Percentiles rank a stretch among this genome's conserved stretches.
Conservation (phyloP, 2,113 vertebrate genomes). For the Labeo catla region DNA sequence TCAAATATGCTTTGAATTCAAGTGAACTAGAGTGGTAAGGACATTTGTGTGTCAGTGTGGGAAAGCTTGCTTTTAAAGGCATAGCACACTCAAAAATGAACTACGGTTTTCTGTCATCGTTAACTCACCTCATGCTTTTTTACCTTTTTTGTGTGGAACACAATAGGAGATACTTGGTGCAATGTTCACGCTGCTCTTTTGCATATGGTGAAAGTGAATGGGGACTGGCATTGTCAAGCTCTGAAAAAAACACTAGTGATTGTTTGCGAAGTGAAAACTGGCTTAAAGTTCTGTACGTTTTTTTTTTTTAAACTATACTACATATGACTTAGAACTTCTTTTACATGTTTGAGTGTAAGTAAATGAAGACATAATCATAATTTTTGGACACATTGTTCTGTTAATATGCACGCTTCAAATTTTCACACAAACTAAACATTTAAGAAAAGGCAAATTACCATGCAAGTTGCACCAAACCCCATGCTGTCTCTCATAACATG, state of each 20-base stretch:
- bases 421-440: background rate
- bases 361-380: background rate
- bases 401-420: background rate
- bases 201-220: background rate
- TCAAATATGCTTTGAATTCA: slow-evolving; percentile 9
- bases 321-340: background rate
- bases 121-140: background rate
- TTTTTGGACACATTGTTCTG: background rate
- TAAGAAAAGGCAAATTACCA: background rate
- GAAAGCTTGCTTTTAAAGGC: background rate
- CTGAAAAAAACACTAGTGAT: background rate
- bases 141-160: background rate
- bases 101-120: no score
- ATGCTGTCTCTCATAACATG: background rate
- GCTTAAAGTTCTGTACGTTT: background rate
- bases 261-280: no score
- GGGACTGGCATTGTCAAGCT: background rate
- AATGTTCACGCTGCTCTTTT: background rate
- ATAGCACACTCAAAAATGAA: background rate
- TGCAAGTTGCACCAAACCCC: background rate
- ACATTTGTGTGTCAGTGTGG: no score
- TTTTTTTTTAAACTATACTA: background rate
- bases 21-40: background rate
- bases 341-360: background rate
- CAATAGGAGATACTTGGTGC: background rate